Conservation (phyloP, 2,113 vertebrate genomes). For the Zosterops pallidus region DNA sequence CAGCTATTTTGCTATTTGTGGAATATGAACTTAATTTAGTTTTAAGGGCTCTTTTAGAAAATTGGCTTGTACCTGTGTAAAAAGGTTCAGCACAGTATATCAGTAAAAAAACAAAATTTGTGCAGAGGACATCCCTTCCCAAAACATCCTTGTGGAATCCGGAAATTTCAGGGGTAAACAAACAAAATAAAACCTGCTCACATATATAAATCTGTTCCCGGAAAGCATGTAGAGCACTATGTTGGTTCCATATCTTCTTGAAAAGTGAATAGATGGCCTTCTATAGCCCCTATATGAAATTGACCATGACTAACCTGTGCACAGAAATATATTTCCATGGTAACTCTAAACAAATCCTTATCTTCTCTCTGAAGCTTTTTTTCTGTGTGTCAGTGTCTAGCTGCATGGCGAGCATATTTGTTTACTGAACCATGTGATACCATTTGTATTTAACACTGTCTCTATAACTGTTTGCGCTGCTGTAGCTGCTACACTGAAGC, state of each 20-base stretch:
- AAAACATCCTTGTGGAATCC: background rate
- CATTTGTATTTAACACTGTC: conserved; percentile 75
- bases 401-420: conserved; percentile 65
- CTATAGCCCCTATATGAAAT: background rate
- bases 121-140: background rate
- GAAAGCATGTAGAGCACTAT: background rate
- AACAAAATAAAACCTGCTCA: background rate
- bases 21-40: background rate
- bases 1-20: conserved; percentile 46
- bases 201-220: background rate
- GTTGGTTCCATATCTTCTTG: background rate
- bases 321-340: background rate
- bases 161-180: background rate
- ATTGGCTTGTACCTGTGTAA: conserved; percentile 4
- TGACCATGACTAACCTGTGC: background rate
- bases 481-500: conserved; percentile 94
- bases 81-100: background rate
- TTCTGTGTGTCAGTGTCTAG: conserved; percentile 36
- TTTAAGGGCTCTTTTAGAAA: conserved; percentile 16
- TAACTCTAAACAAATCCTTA: conserved; percentile 32
- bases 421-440: conserved; percentile 32
- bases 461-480: conserved; percentile 83
- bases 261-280: background rate
- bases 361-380: conserved; percentile 13
- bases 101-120: background rate